Evolutionary conservation across 2,888 invertebrate species (phyloP), one percentile per base, ranked within the genome.

Genomic region (Perithous albicinctus): DNA sequence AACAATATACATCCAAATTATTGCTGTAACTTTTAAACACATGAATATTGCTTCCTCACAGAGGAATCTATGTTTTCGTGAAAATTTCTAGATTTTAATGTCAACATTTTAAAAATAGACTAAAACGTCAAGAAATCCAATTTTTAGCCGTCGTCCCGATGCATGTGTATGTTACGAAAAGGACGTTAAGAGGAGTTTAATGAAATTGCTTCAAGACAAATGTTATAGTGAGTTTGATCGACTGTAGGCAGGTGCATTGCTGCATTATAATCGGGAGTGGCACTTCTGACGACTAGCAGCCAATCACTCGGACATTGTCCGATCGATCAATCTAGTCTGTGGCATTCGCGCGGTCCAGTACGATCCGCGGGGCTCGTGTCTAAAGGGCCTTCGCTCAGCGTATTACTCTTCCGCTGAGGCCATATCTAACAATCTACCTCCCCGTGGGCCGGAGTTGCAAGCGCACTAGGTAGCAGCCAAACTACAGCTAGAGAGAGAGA

Each of bases 291-390:
- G 8, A 41, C 51, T 38, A 18, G 7, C 26, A 67, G 26, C 18
- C 48, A 46, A 46, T 66, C 66, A 26, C 56, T 69, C 43, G 59
- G 46, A 72, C 72, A 59, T 72, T 26, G 59, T 59, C 32, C 29
- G 32, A 72, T 59, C 32, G 59, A 72, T 72, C 59, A 56, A 70
- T 70, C 41, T 59, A n/a, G 26, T 35, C 23, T n/a, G 18, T 18
- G 43, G 15, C 4, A 38, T 41, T n/a, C 23, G 29, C 10, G n/a
- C 12, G 41, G 59, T 59, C 59, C 72, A 46, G 32, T 18, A 20
- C 41, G 29, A 12, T 72, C n/a, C n/a, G n/a, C 59, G 59, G 10
- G 20, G 10, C 23, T 20, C 51, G 51, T 10, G 23, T 23, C 51
- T 51, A 32, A 69, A 69, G 69, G 69, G 38, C 69, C 67, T 69